Conservation (phyloP, 1,140 invertebrate genomes). For the Grapholita molesta region DNA sequence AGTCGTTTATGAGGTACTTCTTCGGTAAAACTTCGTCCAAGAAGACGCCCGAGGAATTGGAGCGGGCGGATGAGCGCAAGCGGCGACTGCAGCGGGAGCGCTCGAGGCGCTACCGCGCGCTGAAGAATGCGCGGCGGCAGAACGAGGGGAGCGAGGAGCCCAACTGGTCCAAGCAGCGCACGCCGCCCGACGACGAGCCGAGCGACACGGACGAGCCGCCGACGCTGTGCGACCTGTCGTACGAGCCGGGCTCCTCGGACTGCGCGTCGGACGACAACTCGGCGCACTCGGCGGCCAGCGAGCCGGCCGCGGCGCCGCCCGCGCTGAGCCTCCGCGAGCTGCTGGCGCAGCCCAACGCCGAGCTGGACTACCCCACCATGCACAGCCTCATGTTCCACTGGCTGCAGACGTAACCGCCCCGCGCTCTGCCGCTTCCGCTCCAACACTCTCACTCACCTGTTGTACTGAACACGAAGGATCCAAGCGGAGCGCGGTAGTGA, state of each 20-base stretch:
- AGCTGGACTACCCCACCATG: constrained; percentile 68
- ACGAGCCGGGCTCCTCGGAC: constrained; percentile 57
- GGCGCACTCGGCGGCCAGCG: constrained; percentile 52
- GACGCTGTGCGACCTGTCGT: constrained; percentile 63
- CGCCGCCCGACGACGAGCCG: background rate
- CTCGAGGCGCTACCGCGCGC: constrained; percentile 61
- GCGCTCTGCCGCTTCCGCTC: constrained; percentile 2
- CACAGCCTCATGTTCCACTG: constrained; percentile 75
- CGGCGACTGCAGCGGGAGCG: constrained; percentile 61
- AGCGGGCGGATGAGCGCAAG: constrained; percentile 66
- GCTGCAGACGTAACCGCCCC: constrained; percentile 66
- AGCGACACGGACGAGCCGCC: constrained; percentile 67
- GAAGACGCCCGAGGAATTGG: constrained; percentile 69
- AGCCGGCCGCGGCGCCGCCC: constrained; percentile 20
- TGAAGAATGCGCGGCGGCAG: constrained; percentile 65
- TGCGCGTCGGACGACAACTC: constrained; percentile 70
- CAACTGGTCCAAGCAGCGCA: background rate
- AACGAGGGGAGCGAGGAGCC: constrained; percentile 43
- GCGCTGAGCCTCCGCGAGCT: constrained; percentile 56
- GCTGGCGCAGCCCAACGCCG: constrained; percentile 61
- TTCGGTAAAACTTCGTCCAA: constrained; percentile 68
- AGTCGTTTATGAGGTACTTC: constrained; percentile 73
- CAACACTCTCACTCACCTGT: constrained; percentile 24
- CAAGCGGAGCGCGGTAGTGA: constrained; percentile 34
- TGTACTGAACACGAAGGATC: constrained; percentile 19